Evolutionary conservation across 2,113 vertebrate species (phyloP).

Genomic region (Arenaria interpres): DNA sequence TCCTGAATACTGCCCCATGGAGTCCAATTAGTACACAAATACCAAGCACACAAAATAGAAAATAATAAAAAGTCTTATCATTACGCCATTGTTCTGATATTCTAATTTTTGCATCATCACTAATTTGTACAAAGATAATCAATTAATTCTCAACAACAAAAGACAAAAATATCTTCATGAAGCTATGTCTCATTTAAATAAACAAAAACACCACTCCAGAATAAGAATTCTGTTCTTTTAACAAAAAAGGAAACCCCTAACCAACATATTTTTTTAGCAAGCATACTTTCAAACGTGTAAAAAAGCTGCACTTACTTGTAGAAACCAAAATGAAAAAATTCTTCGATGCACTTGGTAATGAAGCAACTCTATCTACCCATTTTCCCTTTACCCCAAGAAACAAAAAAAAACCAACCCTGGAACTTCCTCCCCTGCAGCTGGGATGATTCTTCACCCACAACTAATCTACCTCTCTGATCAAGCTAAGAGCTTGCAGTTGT

Average conservation of each 20-base stretch:
- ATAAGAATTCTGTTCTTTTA: not conserved
- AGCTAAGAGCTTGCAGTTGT: not conserved
- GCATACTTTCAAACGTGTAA: not conserved
- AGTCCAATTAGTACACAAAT: not conserved
- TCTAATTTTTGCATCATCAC: not conserved
- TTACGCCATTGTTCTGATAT: not conserved
- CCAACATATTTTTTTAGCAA: not conserved
- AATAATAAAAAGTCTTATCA: not conserved
- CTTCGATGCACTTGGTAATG: not conserved
- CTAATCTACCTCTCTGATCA: not conserved
- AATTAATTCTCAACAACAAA: not conserved
- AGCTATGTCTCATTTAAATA: not conserved
- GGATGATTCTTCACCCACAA: not conserved
- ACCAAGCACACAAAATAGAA: not conserved
- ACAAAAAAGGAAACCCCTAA: not conserved
- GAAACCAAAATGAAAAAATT: not conserved
- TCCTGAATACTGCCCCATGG: not conserved
- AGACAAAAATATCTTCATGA: not conserved
- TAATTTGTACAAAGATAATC: not conserved
- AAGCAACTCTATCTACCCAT: not conserved
- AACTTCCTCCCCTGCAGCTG: not conserved
- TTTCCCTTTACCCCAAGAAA: not conserved
- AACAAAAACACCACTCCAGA: not conserved
- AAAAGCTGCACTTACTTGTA: not conserved
- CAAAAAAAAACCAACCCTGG: not conserved